phyloP scores from a whole-genome alignment of 2,797 vertebrate genomes.

The Gephyroberyx darwinii region DNA sequence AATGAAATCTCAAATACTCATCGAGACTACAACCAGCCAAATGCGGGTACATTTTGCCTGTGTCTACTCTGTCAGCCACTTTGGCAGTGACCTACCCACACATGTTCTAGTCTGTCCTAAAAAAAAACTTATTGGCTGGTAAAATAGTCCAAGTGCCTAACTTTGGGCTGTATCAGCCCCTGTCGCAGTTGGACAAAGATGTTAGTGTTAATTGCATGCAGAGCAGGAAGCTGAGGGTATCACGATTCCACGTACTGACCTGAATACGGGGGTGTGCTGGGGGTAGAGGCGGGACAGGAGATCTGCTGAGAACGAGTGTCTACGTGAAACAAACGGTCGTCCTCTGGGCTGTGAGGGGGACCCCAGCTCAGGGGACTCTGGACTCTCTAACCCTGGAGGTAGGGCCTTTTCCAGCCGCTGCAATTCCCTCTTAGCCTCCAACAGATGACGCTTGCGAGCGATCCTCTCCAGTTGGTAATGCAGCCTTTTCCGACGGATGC shows the following conservation, averaged over 20 bases:
- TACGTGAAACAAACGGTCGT: conserved; percentile 55
- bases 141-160: no score
- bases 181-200: no score
- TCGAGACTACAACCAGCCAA: not conserved
- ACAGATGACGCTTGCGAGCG: conserved; percentile 86
- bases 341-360: conserved; percentile 55
- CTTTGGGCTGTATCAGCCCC: no score
- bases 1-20: not conserved
- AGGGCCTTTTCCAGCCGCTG: conserved; percentile 84
- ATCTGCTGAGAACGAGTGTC: conserved; percentile 84
- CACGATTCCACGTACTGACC: conserved; percentile 62
- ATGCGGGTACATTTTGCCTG: no score
- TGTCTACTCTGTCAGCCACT: no score
- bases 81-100: no score
- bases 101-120: no score
- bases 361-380: conserved; percentile 64
- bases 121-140: no score
- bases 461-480: conserved; percentile 89
- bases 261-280: conserved; percentile 81
- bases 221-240: not conserved
- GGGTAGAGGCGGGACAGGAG: conserved; percentile 83
- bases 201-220: not conserved
- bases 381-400: conserved; percentile 74
- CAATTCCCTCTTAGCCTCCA: conserved; percentile 89
- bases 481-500: conserved; percentile 82